Base-by-base conservation (phyloP, 2,113 vertebrate species). In the Morone chrysops region DNA sequence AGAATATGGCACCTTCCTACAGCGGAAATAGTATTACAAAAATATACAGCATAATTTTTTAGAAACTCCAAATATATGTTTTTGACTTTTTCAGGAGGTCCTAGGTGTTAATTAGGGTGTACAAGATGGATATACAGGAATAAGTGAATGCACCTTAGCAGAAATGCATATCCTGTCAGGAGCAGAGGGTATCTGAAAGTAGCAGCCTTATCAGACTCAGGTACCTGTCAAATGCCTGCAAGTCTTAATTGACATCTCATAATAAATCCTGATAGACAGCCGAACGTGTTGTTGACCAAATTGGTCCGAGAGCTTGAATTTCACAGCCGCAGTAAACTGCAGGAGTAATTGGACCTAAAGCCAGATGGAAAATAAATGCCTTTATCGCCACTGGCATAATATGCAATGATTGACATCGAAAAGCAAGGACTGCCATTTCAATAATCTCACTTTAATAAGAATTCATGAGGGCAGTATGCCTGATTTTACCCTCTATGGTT, bases 361-460 rank as follows among this genome's bases (percentile, higher is more conserved):
- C 82, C 65, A 81, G 81, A 82, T 71, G 84, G 80, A 85, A 84
- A 89, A 85, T 76, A 31, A 74, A 84, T 56, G 51, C 68, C 80
- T 92, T 81, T 69, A 87, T 87, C 59, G 25, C 76, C 59, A 45
- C 41, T 71, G 84, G 89, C 87, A 87, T 80, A 85, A 81, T 76
- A 63, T 67, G 50, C 10, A 4, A 48, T 91, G 91, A 92, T 81
- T 91, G 88, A 90, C 90, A 88, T 77, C n/a, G 41, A 75, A 83
- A 90, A 86, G 85, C 77, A 78, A 78, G 43, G 31, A 74, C 71
- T 82, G 87, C 63, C 59, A 75, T 87, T 80, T 85, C 78, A 90
- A 69, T 89, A 89, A 91, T 87, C 84, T 92, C 73, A 83, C 66
- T 92, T 89, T 89, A 88, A 90, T 90, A 91, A 87, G 77, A 92